Conservation (phyloP, 2,113 vertebrate genomes). For the Cyprinodon brontotheroides region DNA sequence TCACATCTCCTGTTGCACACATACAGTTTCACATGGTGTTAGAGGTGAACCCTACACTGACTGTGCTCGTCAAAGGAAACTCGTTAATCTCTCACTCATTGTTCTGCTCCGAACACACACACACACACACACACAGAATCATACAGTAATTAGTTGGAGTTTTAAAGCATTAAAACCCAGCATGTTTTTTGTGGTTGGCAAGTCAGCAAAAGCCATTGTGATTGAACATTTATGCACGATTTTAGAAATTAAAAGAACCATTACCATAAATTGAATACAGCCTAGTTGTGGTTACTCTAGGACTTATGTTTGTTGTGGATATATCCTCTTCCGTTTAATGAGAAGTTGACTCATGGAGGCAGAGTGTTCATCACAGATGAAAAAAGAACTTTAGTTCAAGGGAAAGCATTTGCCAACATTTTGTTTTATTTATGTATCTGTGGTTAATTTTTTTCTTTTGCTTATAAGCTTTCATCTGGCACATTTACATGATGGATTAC, state of each 20-base stretch:
- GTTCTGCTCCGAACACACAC: conserved; percentile 1
- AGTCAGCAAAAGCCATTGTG: conserved; percentile 21
- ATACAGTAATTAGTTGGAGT: conserved; percentile 7
- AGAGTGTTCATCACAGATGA: conserved; percentile 8
- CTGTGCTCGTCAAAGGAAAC: conserved; percentile 21
- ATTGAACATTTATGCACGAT: background rate
- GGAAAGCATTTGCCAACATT: background rate
- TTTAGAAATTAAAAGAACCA: conserved; percentile 36
- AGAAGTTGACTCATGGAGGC: conserved; percentile 10
- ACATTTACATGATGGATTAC: background rate
- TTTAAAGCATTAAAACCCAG: background rate
- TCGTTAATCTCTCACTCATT: conserved; percentile 3
- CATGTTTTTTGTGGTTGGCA: conserved; percentile 13
- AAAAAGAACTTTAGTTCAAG: background rate
- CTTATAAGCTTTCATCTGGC: background rate
- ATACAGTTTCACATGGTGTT: conserved; percentile 40
- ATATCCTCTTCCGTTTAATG: conserved; percentile 1
- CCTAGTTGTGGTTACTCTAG: background rate
- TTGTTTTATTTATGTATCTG: background rate
- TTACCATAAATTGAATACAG: conserved; percentile 25
- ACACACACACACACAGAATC: conserved; percentile 9
- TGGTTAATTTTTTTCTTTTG: background rate
- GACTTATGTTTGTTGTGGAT: conserved; percentile 10
- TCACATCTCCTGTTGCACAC: conserved; percentile 59
- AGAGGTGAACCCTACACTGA: conserved; percentile 20